Base-by-base conservation (phyloP, 2,797 vertebrate species). In the Pangasius larnaudii region DNA sequence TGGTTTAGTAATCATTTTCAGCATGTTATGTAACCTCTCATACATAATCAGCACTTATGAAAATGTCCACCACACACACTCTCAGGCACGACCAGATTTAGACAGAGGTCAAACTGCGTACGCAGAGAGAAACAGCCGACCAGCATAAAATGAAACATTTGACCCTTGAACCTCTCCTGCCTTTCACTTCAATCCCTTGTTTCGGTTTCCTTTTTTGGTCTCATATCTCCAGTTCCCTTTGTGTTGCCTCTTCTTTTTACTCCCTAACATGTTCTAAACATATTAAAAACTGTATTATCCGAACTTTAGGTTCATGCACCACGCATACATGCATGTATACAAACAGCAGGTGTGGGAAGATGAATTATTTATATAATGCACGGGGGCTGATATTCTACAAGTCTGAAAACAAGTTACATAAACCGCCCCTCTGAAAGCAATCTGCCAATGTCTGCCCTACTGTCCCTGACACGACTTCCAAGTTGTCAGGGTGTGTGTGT, bases 21-120 rank as follows among this genome's bases (percentile, higher is more conserved):
- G 92, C 86, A 88, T 89, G 90, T 95, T 95, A 95, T 91, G 27
- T 56, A 56, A 53, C 51, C n/a, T 19, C 51, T 79, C 49, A 30
- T 18, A 18, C 27, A 77, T 80, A 36, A 91, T 93, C 95, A 95
- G 92, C 90, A 85, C 91, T 95, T 94, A 94, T 86, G 93, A 95
- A 95, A 95, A 92, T 92, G 92, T 90, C 91, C 88, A 88, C 86
- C 84, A 27, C 24, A n/a, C 39, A 74, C n/a, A 78, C n/a, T n/a
- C 49, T 56, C 16, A 22, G 33, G 49, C 16, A 56, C 2, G 18
- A 51, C 7, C 24, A 77, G 27, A 51, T 77, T n/a, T 42, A 42
- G 42, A 42, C n/a, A 22, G n/a, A 56, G 8, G 18, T 79, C 77
- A 56, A 22, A 56, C 18, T 22, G 16, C 56, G n/a, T 56, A 36